Conservation (phyloP, 2,888 invertebrate genomes). For the Imbricaverruca yamaguchii region DNA sequence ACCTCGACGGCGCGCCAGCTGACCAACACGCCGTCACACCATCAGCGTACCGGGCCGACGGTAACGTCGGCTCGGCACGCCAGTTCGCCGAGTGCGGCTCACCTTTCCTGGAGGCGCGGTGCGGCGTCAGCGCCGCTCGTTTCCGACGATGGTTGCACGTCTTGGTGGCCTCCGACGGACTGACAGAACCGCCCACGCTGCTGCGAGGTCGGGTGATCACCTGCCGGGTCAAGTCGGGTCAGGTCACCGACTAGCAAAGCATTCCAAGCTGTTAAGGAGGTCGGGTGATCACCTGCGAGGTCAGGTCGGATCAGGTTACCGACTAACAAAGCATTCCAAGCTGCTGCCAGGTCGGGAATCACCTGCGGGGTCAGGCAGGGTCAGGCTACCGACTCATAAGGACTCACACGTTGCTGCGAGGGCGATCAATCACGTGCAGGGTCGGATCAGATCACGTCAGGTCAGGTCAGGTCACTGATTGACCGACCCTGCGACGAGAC, state of each 20-base stretch:
- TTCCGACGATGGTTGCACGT: constrained; percentile 85
- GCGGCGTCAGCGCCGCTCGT: constrained; percentile 48
- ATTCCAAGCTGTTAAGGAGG: too few species aligned
- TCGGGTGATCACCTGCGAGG: not conserved
- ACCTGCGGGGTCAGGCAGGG: not conserved
- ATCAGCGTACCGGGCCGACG: not conserved
- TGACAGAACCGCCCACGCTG: constrained; percentile 40
- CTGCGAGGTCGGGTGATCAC: constrained; percentile 18
- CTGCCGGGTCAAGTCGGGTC: not conserved
- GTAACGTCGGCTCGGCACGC: not conserved
- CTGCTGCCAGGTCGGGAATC: not conserved
- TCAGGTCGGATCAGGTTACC: not conserved
- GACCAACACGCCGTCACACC: not conserved
- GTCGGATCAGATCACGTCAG: not conserved
- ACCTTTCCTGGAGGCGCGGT: constrained; percentile 18
- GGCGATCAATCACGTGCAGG: not conserved
- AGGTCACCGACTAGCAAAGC: too few species aligned
- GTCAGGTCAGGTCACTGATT: not conserved
- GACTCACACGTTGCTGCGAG: too few species aligned
- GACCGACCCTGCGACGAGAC: not conserved
- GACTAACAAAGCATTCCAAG: too few species aligned
- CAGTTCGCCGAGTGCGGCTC: not conserved
- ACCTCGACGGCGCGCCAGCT: not conserved
- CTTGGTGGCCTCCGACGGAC: constrained; percentile 63
- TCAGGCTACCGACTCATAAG: not conserved